These are phyloP conservation scores for Melanotaenia maccullochi DNA, from an alignment of 2,797 vertebrate species.

Conservation along the genomic window DNA sequence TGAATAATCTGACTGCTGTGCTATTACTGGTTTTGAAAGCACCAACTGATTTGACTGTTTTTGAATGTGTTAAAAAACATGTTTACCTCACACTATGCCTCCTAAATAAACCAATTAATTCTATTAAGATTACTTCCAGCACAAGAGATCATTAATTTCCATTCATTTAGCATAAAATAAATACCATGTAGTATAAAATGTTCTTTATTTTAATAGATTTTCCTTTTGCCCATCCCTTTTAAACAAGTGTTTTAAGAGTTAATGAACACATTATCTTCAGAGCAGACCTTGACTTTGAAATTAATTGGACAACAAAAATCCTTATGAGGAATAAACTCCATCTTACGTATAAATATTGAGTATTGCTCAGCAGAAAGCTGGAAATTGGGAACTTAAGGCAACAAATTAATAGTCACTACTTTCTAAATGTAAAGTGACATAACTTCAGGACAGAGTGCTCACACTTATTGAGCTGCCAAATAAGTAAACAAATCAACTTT, in stretches of 20 bases:
- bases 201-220: slow-evolving; percentile 82
- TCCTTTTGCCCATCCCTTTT: slow-evolving; percentile 70
- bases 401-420: slow-evolving; percentile 59
- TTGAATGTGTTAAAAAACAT: neutral
- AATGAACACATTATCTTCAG: slow-evolving; percentile 79
- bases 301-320: slow-evolving; percentile 68
- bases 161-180: slow-evolving; percentile 64
- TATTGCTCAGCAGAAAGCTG: slow-evolving; percentile 64
- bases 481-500: slow-evolving; percentile 41
- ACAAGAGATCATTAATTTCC: slow-evolving; percentile 7
- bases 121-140: slow-evolving; percentile 21
- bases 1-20: neutral
- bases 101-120: slow-evolving; percentile 14
- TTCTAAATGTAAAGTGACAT: slow-evolving; percentile 40
- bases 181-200: slow-evolving; percentile 73
- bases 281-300: slow-evolving; percentile 73
- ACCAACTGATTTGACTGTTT: slow-evolving; percentile 8
- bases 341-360: slow-evolving; percentile 59
- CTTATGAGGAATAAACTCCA: slow-evolving; percentile 59
- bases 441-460: slow-evolving; percentile 43
- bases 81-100: slow-evolving; percentile 6
- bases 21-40: neutral
- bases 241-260: slow-evolving; percentile 74
- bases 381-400: slow-evolving; percentile 64
- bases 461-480: slow-evolving; percentile 44